These are phyloP conservation scores for Coreius guichenoti DNA, from an alignment of 2,797 vertebrate species.

Conservation along the genomic window DNA sequence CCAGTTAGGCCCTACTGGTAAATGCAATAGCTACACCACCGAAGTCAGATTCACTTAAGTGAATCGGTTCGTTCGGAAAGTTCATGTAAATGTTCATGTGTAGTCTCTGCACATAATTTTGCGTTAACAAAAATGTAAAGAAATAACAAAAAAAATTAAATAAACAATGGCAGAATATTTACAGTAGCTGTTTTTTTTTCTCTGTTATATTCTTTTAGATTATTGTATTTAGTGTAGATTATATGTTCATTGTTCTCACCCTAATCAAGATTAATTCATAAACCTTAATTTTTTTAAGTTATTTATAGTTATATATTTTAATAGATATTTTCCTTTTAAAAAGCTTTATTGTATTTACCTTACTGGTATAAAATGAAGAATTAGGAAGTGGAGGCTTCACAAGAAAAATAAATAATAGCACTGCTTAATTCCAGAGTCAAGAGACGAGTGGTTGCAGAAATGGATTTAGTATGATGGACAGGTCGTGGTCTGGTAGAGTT, in stretches of 20 bases:
- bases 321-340: neutral
- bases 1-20: neutral
- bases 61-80: neutral
- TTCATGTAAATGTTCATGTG: neutral
- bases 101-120: neutral
- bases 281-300: neutral
- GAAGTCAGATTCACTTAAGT: neutral
- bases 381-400: neutral
- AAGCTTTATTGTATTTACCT: neutral
- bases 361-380: neutral
- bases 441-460: conserved; percentile 4
- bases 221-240: neutral
- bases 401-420: conserved; percentile 10
- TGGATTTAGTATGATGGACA: conserved; percentile 14
- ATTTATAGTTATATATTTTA: neutral
- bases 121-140: neutral
- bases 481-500: conserved; percentile 12
- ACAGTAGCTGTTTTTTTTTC: neutral
- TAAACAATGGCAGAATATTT: neutral
- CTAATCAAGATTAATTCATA: neutral
- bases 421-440: conserved; percentile 10
- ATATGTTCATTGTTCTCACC: neutral
- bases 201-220: neutral
- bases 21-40: neutral
- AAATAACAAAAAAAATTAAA: neutral